Conservation (phyloP, 2,888 invertebrate genomes). For the Euplexia lucipara region DNA sequence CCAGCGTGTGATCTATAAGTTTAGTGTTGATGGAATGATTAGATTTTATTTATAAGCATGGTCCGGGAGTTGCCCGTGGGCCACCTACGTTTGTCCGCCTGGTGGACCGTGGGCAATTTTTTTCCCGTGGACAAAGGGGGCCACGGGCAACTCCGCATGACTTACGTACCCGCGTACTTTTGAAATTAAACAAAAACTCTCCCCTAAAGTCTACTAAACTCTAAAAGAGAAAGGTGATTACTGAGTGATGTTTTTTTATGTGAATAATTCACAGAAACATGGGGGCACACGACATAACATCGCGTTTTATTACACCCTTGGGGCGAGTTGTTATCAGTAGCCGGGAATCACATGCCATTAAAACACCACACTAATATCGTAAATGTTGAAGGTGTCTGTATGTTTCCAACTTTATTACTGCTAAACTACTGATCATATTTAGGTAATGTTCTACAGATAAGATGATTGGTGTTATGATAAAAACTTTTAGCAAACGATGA, state of each 20-base stretch:
- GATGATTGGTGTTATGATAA: not conserved
- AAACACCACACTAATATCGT: constrained; percentile 18
- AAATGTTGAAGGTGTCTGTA: constrained; percentile 1
- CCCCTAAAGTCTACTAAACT: constrained; percentile 12
- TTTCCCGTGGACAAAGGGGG: too few relatives aligned
- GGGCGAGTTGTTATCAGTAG: constrained; percentile 38
- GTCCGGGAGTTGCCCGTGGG: too few relatives aligned
- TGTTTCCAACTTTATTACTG: constrained; percentile 7
- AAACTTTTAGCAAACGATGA: too few relatives aligned
- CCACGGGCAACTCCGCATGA: too few relatives aligned
- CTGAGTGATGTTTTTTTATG: constrained; percentile 32
- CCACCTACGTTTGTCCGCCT: too few relatives aligned
- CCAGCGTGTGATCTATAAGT: too few relatives aligned
- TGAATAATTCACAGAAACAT: constrained; percentile 50
- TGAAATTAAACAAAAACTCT: not conserved
- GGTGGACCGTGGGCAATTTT: too few relatives aligned
- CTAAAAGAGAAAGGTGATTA: constrained; percentile 25
- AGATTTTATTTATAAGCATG: too few relatives aligned
- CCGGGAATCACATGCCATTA: constrained; percentile 43
- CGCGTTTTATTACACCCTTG: constrained; percentile 39
- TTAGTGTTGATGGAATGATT: too few relatives aligned
- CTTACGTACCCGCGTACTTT: constrained; percentile 16
- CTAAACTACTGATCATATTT: not conserved
- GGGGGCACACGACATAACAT: constrained; percentile 17
- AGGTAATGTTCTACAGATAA: not conserved